phyloP scores from a whole-genome alignment of 2,797 vertebrate species.

The Rhodeus uyekii region DNA sequence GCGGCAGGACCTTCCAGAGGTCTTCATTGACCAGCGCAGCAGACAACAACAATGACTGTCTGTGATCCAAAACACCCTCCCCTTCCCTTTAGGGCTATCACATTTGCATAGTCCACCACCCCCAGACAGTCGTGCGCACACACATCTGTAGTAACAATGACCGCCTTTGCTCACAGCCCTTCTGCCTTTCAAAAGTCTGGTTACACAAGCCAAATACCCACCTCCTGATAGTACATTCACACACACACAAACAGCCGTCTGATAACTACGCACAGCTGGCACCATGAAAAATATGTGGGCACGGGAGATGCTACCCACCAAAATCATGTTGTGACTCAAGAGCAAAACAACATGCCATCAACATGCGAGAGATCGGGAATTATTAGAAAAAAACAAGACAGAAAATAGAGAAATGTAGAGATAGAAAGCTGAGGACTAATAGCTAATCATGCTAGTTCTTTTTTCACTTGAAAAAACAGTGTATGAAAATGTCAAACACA shows the following conservation, averaged over 20 bases:
- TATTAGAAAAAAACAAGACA: neutral
- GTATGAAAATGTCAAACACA: neutral
- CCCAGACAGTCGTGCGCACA: neutral
- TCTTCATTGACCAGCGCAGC: conserved; percentile 51
- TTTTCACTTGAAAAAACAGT: neutral
- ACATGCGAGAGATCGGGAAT: neutral
- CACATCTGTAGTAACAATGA: conserved; percentile 41
- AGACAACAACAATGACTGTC: conserved; percentile 56
- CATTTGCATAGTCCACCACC: conserved; percentile 40
- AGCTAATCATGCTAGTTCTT: neutral
- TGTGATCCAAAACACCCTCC: conserved; percentile 48
- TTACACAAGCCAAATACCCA: conserved; percentile 37
- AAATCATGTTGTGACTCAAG: conserved; percentile 34
- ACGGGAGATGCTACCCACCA: conserved; percentile 14
- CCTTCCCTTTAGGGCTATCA: conserved; percentile 11
- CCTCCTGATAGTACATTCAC: conserved; percentile 15
- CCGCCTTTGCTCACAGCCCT: conserved; percentile 23
- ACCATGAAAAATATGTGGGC: conserved; percentile 17
- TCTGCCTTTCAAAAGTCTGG: conserved; percentile 24
- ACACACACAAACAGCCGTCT: conserved; percentile 37
- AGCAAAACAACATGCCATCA: neutral
- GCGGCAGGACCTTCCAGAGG: conserved; percentile 40
- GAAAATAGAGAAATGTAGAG: neutral
- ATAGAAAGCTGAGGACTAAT: neutral
- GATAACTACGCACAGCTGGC: conserved; percentile 36